These are phyloP conservation scores for Albula goreensis DNA, from an alignment of 2,113 vertebrate genomes.

Conservation along the genomic window DNA sequence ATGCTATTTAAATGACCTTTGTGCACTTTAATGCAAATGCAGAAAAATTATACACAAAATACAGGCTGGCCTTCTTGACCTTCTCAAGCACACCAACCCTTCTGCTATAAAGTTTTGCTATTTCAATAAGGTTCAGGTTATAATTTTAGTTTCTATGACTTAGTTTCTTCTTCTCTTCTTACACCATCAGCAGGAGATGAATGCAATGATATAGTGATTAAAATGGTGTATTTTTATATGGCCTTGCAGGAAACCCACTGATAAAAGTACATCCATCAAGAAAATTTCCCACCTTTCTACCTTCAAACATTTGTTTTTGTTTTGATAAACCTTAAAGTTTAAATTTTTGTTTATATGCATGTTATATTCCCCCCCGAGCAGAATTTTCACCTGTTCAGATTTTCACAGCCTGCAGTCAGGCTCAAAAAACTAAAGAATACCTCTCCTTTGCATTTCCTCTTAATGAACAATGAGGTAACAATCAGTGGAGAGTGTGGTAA, in stretches of 20 bases:
- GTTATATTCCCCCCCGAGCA: not conserved
- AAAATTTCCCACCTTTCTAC: not conserved
- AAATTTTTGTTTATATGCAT: not conserved
- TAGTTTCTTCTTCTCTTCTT: too few relatives aligned
- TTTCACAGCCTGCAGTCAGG: not conserved
- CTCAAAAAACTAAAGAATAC: not conserved
- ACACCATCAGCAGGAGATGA: too few relatives aligned
- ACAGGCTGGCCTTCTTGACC: not conserved
- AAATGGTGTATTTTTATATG: not conserved
- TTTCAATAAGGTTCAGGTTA: not conserved
- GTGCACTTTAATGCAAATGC: not conserved
- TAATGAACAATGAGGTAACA: not conserved
- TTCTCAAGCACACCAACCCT: not conserved
- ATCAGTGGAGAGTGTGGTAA: not conserved
- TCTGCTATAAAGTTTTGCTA: not conserved
- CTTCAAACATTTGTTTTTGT: not conserved
- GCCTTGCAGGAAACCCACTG: not conserved
- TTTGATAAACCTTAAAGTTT: not conserved
- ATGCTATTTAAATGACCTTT: not conserved
- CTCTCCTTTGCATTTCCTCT: not conserved
- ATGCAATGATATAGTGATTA: too few relatives aligned
- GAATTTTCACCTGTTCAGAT: not conserved
- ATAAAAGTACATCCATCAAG: not conserved
- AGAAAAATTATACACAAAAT: not conserved
- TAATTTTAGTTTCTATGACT: not conserved